Evolutionary conservation across 1,140 invertebrate genomes (phyloP), one percentile per base, ranked within the genome.

Genomic region (Megalopta genalis): DNA sequence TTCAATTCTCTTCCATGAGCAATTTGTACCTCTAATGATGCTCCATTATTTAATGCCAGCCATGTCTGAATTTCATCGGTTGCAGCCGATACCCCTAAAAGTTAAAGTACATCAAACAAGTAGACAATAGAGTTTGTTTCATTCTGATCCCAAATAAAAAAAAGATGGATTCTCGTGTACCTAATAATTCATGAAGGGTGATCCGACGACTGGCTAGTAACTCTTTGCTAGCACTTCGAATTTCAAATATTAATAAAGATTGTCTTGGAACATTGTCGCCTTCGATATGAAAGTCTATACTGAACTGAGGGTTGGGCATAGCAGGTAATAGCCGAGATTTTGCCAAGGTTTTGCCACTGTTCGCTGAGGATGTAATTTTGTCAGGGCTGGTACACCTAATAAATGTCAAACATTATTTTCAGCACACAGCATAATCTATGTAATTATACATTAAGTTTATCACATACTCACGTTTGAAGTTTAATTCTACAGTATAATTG

Each of bases 21-120:
- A 25, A 93, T 88, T 86, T 91, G 88, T 74, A 93, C 86, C 86
- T 92, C 92, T 18, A 93, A 75, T 0, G 91, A 92, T n/a, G 91
- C 93, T n/a, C 93, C 93, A 54, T 91, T 93, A 66, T 91, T 92
- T 23, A 93, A 82, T 27, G 90, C 88, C 18, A 93, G 78, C 91
- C 92, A 93, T 9, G 90, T 91, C 32, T 89, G 90, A 74, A 93
- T 88, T 73, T 93, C 91, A 67, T 92, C 91, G 2, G 86, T 87
- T 10, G 91, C 90, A 32, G 87, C 87, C 14, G 90, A 90, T 25
- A 86, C 82, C 16, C 89, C 89, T 91, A 66, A 18, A 83, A 66
- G 32, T 54, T 37, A 63, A n/a, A 32, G 52, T 52, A 49, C 67
- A 21, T 23, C 25, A 42, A 46, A 49, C 18, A 27, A 23, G 39